Percentiles rank a stretch among this genome's conserved stretches.
These are phyloP conservation scores for Clanis bilineata DNA, from an alignment of 2,888 invertebrate species.

Conservation along the genomic window DNA sequence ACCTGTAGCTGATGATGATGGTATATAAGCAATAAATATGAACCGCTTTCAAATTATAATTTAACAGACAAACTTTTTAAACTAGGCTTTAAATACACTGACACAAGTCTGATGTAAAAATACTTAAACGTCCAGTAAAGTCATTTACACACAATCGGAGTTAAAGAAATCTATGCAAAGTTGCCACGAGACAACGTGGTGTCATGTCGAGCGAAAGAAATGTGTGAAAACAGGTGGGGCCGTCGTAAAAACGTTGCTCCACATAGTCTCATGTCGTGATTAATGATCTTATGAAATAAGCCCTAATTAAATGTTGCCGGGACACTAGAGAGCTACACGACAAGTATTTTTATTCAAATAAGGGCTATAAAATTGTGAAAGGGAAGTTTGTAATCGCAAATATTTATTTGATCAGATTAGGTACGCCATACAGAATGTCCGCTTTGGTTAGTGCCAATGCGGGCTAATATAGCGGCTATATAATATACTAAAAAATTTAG, in stretches of 20 bases:
- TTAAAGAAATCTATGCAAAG: neutral
- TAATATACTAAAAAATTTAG: too few relatives aligned
- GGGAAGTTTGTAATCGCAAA: neutral
- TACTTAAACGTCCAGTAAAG: too few relatives aligned
- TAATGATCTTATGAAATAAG: conserved; percentile 22
- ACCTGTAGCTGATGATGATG: too few relatives aligned
- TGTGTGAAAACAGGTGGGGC: conserved; percentile 1
- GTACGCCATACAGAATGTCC: too few relatives aligned
- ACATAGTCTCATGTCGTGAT: conserved; percentile 25
- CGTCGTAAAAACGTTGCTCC: conserved; percentile 12
- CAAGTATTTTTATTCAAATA: conserved; percentile 3
- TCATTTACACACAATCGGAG: neutral
- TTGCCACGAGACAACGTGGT: neutral
- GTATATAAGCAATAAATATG: too few relatives aligned
- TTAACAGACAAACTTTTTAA: too few relatives aligned
- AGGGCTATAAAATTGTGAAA: conserved; percentile 1
- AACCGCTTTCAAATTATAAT: too few relatives aligned
- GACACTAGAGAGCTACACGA: neutral
- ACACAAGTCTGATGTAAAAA: too few relatives aligned
- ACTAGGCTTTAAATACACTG: too few relatives aligned
- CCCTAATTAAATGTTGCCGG: conserved; percentile 9
- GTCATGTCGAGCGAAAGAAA: conserved; percentile 7
- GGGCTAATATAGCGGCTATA: too few relatives aligned
- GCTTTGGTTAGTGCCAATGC: too few relatives aligned
- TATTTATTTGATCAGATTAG: too few relatives aligned